phyloP scores from a whole-genome alignment of 2,888 invertebrate genomes.

The Mythimna impura region DNA sequence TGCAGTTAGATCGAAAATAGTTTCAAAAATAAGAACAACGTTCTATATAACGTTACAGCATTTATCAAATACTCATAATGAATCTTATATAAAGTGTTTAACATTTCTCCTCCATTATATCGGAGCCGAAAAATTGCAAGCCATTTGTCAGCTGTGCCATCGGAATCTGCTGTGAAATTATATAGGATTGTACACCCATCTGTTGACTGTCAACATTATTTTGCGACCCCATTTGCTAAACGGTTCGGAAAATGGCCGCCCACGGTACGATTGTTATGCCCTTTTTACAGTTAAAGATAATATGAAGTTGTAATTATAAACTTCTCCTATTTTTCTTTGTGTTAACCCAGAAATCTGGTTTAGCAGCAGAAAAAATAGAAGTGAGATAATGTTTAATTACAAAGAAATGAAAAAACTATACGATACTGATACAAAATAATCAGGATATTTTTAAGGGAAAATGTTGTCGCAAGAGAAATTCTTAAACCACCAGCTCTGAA shows the following conservation, averaged over 20 bases:
- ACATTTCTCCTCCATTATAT: constrained; percentile 44
- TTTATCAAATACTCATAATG: constrained; percentile 35
- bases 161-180: constrained; percentile 59
- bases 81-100: constrained; percentile 39
- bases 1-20: constrained; percentile 6
- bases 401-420: not conserved
- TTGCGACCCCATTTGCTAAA: constrained; percentile 62
- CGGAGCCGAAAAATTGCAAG: constrained; percentile 51
- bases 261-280: constrained; percentile 40
- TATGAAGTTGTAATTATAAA: no score
- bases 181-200: constrained; percentile 59
- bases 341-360: not conserved
- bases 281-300: constrained; percentile 34
- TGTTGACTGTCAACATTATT: constrained; percentile 59
- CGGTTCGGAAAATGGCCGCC: constrained; percentile 44
- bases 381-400: not conserved
- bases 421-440: not conserved
- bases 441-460: no score
- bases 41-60: constrained; percentile 32
- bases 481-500: not conserved
- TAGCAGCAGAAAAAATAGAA: not conserved
- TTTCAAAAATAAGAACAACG: constrained; percentile 12
- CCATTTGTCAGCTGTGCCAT: constrained; percentile 58
- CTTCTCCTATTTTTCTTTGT: no score
- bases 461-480: not conserved